These are phyloP conservation scores for Gordius sp. DNA, from an alignment of 2,888 invertebrate species.

Conservation along the genomic window DNA sequence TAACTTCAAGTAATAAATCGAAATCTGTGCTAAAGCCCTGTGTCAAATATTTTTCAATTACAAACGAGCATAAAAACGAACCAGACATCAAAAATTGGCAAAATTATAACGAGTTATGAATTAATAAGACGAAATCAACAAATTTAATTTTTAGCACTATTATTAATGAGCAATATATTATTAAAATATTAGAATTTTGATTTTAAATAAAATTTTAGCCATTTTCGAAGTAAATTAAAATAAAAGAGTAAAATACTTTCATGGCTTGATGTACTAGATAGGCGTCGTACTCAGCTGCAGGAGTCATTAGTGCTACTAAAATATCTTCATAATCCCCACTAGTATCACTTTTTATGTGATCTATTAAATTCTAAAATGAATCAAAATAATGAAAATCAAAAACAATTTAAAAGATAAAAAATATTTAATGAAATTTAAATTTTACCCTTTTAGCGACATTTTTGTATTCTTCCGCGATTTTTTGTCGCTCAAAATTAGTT, in stretches of 20 bases:
- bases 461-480: not conserved
- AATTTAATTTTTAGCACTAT: too few species aligned
- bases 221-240: too few species aligned
- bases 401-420: not conserved
- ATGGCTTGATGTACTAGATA: not conserved
- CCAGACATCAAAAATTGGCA: too few species aligned
- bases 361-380: not conserved
- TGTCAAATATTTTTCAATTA: too few species aligned
- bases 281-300: conserved; percentile 6
- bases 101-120: too few species aligned
- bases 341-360: conserved; percentile 8
- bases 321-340: conserved; percentile 8
- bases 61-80: too few species aligned
- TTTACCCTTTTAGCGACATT: conserved; percentile 1
- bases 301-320: conserved; percentile 9
- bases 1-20: not conserved
- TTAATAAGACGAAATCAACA: too few species aligned
- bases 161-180: too few species aligned
- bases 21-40: not conserved
- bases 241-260: too few species aligned
- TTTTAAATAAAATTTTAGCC: too few species aligned
- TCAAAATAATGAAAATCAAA: not conserved
- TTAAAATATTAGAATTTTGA: not conserved
- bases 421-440: not conserved
- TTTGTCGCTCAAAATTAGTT: conserved; percentile 11